Base-by-base conservation (phyloP, 2,888 invertebrate species). In the Drosophila trichaetosa region DNA sequence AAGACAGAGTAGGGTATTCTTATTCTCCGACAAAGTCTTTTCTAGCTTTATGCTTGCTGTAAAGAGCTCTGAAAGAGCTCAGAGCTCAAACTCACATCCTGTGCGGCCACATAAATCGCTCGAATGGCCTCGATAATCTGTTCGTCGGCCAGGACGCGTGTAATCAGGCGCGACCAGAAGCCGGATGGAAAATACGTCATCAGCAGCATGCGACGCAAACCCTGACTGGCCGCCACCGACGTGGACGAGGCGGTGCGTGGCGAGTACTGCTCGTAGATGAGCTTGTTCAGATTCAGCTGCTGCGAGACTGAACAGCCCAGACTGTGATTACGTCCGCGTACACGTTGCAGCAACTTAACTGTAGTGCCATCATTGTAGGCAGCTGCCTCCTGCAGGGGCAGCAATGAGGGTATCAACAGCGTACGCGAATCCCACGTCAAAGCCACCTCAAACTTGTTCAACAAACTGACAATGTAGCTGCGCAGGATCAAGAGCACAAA, bases 101-200 rank as follows among this genome's bases (percentile, higher is more conserved):
- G 95, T 0, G 97, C 96, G 13, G 96, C 94, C 21, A 82, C 65
- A 88, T 98, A 96, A 79, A 97, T 95, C 0, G 95, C 94, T 79
- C 96, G 94, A 0, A 97, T 96, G 16, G 97, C 96, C 74, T 96
- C 96, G 0, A 96, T 95, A 24, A 98, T 96, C 38, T 96, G 95
- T 79, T 97, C 96, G 91, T 99, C 99, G 0, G 98, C 98, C 66
- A 99, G 94, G 72, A 99, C 95, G n/a, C 99, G 94, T 0, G 98
- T 97, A 74, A 98, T 97, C 29, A 99, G 95, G 2, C 99, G 94
- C 0, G 99, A 97, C 99, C 99, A 99, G 94, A 99, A 99, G 1
- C 99, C 99, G 77, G 98, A 97, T 1, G 99, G 99, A 91, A 99
- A 98, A 94, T 99, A 99, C 0, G 99, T 98, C 95, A 99, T 96